Percentiles rank a stretch among this genome's conserved stretches.
Conservation (phyloP, 1,140 invertebrate genomes). For the Polyergus mexicanus region DNA sequence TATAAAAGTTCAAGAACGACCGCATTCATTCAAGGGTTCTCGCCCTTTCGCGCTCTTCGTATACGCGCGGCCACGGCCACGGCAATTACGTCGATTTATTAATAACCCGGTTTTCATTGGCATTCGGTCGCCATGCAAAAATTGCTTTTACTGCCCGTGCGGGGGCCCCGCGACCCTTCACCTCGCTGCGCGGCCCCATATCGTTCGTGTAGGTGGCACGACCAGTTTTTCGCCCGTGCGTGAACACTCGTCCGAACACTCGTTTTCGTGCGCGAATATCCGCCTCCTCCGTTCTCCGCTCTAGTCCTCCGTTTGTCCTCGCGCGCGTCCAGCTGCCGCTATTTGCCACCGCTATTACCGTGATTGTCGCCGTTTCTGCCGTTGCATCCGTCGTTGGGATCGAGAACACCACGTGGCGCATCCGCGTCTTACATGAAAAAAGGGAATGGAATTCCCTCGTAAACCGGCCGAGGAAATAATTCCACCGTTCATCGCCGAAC, state of each 20-base stretch:
- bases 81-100: slow-evolving; percentile 81
- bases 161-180: slow-evolving; percentile 72
- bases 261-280: slow-evolving; percentile 77
- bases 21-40: slow-evolving; percentile 26
- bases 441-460: slow-evolving; percentile 65
- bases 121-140: slow-evolving; percentile 77
- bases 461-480: slow-evolving; percentile 61
- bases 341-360: neutral
- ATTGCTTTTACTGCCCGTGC: slow-evolving; percentile 77
- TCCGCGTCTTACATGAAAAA: slow-evolving; percentile 16
- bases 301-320: slow-evolving; percentile 41
- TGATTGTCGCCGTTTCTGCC: slow-evolving; percentile 23
- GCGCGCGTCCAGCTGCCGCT: slow-evolving; percentile 19
- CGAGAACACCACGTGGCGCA: slow-evolving; percentile 10
- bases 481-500: slow-evolving; percentile 48
- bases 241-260: slow-evolving; percentile 74
- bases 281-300: slow-evolving; percentile 30
- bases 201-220: slow-evolving; percentile 78
- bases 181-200: slow-evolving; percentile 68
- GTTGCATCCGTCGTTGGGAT: neutral
- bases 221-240: slow-evolving; percentile 78
- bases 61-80: slow-evolving; percentile 48
- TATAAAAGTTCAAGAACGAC: slow-evolving; percentile 62
- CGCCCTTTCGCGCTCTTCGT: neutral
- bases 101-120: slow-evolving; percentile 83